Base-by-base conservation (phyloP, 1,140 invertebrate species). In the Ostrea denselamellosa region DNA sequence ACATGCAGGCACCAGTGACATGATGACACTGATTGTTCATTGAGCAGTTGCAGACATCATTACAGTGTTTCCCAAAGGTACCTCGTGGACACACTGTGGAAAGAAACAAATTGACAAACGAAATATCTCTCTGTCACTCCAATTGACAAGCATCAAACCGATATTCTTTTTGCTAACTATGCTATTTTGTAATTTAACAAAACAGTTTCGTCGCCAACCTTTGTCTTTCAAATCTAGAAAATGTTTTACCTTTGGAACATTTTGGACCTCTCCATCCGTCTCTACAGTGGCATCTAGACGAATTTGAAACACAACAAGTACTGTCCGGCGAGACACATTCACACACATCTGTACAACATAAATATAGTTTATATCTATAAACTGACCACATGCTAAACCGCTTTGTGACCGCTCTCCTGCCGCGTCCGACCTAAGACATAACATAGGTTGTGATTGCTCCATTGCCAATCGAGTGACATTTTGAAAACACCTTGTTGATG, bases 301-400 rank as follows among this genome's bases (percentile, higher is more conserved):
- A 28, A 34, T 77, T 77, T 4, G 68, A 22, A 34, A 77, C 68
- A 25, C 68, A 77, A 34, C 68, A 77, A 77, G 68, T 77, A 77
- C 28, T 34, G 28, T 25, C 28, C 28, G 25, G 68, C 2, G 68
- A 77, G 7, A 28, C 9, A 77, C 68, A 77, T 25, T 77, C 68
- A 28, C 68, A 77, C 2, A 77, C 68, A 34, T 77, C 68, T 77
- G 25, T 17, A 77, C 14, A 34, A 34, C 28, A 58, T 8, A 25
- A 71, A 71, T 8, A 2, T 28, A 77, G 25, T 4, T 25, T 28
- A 25, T 22, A 8, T 71, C 5, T 5, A 44, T 44, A 44, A 44
- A 44, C 1, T 44, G 34, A 44, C n/a, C n/a, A n/a, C 34, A 44
- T 44, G 34, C 34, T 44, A 44, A 44, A 44, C 34, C 34, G 1